Evolutionary conservation across 2,888 invertebrate genomes (phyloP), one percentile per base, ranked within the genome.

Genomic region (Syrista parreyssii): DNA sequence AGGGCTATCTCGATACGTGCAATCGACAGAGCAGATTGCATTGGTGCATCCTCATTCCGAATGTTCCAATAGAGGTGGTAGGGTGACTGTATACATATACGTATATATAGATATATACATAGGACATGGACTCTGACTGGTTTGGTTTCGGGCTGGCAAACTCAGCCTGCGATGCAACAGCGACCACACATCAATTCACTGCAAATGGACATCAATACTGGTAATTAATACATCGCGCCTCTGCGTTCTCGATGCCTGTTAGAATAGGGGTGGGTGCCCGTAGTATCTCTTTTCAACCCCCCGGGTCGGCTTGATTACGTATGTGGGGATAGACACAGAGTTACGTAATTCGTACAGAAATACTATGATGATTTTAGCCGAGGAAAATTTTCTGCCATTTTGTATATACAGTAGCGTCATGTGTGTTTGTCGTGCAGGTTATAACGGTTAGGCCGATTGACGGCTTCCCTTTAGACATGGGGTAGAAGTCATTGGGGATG

Each of bases 221-320:
- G 90, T 91, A 91, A 91, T 91, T 91, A 91, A 91, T 91, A 91
- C 91, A 91, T 91, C 91, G 91, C 91, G 90, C 90, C 90, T 91
- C 88, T 86, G 23, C 9, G 23, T 23, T 55, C 55, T 23, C 55
- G 55, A 23, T 55, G 55, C 9, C 15, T 55, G 55, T 55, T 23
- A 23, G 55, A 55, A 55, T 55, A 55, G 23, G 55, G 55, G 55
- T 9, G 55, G 55, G 23, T 55, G 55, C 15, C 55, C 9, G 23
- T 55, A 23, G 55, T 55, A 55, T 55, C 55, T 55, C 55, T 55
- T 55, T 55, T 55, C 55, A 15, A 23, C 55, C 55, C 55, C 55
- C 55, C 6, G 55, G 23, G 23, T 55, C 2, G 23, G 23, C 55
- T 55, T 9, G 55, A 55, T 55, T 55, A 55, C 55, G 23, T 55